Conservation (phyloP, 2,888 invertebrate species). For the Aporophyla lueneburgensis region DNA sequence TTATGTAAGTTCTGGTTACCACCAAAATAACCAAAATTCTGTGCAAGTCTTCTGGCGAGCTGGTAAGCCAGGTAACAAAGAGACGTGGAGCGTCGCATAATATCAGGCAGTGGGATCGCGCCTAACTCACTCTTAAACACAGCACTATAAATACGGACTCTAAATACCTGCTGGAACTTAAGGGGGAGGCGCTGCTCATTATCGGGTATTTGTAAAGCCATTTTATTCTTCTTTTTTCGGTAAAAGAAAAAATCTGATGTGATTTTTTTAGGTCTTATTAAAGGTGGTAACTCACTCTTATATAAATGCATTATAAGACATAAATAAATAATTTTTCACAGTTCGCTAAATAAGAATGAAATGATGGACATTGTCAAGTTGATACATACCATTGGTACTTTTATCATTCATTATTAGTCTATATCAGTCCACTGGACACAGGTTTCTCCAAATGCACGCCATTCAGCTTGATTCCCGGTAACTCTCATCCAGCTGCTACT, state of each 20-base stretch:
- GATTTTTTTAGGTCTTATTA: neutral
- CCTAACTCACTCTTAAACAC: constrained; percentile 79
- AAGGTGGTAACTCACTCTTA: too few species aligned
- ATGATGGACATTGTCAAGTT: neutral
- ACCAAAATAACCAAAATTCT: constrained; percentile 19
- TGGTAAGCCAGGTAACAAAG: constrained; percentile 64
- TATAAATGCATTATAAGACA: neutral
- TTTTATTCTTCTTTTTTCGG: too few species aligned
- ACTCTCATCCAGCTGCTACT: too few species aligned
- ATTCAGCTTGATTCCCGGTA: too few species aligned
- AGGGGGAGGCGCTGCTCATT: constrained; percentile 73
- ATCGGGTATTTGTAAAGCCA: neutral
- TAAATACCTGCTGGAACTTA: constrained; percentile 84
- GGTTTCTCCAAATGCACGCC: too few species aligned
- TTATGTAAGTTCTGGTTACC: neutral
- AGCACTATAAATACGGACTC: constrained; percentile 81
- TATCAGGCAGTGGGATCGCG: constrained; percentile 61
- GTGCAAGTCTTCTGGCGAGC: constrained; percentile 19
- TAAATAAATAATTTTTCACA: neutral
- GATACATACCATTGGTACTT: too few species aligned
- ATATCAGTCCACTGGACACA: too few species aligned
- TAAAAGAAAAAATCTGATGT: too few species aligned
- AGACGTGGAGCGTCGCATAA: constrained; percentile 59
- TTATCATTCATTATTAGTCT: too few species aligned
- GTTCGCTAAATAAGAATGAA: neutral